phyloP scores from a whole-genome alignment of 2,113 vertebrate genomes.

The human (Homo sapiens) region DNA sequence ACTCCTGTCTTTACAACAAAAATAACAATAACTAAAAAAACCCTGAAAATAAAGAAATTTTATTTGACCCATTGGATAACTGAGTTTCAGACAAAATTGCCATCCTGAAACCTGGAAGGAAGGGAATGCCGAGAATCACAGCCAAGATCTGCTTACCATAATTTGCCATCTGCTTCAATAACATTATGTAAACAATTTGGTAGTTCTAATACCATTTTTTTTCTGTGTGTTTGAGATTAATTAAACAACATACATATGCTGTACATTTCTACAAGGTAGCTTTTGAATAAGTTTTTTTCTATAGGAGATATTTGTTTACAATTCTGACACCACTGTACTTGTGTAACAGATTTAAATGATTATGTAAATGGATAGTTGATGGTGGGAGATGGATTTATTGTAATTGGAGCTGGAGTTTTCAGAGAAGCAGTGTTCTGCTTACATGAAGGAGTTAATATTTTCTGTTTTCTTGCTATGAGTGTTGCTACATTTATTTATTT shows the following conservation, averaged over 20 bases:
- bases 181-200: neutral
- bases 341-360: too few species aligned
- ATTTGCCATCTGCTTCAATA: neutral
- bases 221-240: neutral
- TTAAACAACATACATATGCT: neutral
- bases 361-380: too few species aligned
- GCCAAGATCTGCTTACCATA: neutral
- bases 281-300: neutral
- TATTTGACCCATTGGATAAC: neutral
- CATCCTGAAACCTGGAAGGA: neutral
- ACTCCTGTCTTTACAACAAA: neutral
- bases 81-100: neutral
- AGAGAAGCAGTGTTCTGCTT: too few species aligned
- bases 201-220: neutral
- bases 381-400: too few species aligned
- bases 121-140: neutral
- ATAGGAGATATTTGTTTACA: too few species aligned
- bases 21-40: neutral
- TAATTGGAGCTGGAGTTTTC: too few species aligned
- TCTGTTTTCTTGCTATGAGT: neutral
- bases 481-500: neutral
- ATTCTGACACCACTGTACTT: too few species aligned
- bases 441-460: neutral
- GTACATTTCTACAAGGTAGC: neutral
- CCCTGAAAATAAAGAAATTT: neutral